These are phyloP conservation scores for Chamaea fasciata DNA, from an alignment of 2,113 vertebrate genomes.

Conservation along the genomic window DNA sequence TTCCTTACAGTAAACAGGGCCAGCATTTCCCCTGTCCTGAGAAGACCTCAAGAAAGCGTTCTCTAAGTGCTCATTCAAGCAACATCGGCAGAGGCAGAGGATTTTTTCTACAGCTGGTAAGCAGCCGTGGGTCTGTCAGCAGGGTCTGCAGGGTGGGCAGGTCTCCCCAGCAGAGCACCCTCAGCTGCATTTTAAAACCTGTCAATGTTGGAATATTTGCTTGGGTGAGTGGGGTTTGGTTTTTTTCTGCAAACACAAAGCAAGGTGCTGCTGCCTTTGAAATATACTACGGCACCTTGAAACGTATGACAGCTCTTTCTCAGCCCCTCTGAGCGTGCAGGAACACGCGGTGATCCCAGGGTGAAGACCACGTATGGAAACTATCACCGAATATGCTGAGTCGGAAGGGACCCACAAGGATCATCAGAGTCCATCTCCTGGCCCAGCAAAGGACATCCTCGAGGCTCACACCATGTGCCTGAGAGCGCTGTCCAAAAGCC, in stretches of 20 bases:
- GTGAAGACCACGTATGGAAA: accelerated
- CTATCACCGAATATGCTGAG: not conserved
- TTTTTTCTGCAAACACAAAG: not conserved
- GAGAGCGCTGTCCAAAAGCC: not conserved
- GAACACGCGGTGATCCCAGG: accelerated
- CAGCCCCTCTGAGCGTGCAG: not conserved
- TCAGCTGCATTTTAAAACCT: not conserved
- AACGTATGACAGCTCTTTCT: accelerated
- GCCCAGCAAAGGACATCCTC: not conserved
- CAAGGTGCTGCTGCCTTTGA: not conserved
- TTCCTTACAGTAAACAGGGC: not conserved
- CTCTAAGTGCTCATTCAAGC: not conserved
- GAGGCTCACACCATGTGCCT: not conserved
- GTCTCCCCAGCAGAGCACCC: not conserved
- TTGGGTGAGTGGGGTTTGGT: not conserved
- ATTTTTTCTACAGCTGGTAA: not conserved
- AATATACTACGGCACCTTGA: accelerated
- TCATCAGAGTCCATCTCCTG: not conserved
- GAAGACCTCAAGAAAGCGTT: not conserved
- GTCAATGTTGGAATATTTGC: not conserved
- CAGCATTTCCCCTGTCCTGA: not conserved
- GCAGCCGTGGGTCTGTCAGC: accelerated
- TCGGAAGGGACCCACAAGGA: not conserved
- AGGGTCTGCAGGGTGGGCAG: accelerated
- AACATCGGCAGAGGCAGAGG: not conserved